These are phyloP conservation scores for Sardinella longiceps DNA, from an alignment of 2,797 vertebrate species.

Conservation along the genomic window DNA sequence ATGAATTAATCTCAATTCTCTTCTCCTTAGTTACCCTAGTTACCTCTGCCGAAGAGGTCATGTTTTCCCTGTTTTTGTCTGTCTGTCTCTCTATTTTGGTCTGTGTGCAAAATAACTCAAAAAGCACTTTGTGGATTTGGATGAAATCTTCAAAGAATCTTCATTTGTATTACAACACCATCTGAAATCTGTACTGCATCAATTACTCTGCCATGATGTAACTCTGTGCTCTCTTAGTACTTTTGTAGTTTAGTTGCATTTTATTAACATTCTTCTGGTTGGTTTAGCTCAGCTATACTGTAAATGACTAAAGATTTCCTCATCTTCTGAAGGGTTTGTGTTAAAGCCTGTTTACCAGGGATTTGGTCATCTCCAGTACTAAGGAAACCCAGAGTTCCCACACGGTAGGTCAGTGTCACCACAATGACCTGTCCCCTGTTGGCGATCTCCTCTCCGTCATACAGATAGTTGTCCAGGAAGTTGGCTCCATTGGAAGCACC, in stretches of 20 bases:
- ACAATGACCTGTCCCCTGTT: conserved; percentile 89
- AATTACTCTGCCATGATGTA: no score
- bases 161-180: no score
- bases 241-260: not conserved
- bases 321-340: not conserved
- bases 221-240: no score
- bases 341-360: conserved; percentile 75
- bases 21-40: not conserved
- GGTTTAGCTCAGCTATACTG: not conserved
- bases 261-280: not conserved
- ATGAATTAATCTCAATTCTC: not conserved
- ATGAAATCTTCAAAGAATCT: no score
- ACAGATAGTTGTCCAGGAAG: conserved; percentile 85
- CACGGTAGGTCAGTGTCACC: conserved; percentile 88
- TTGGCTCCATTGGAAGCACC: conserved; percentile 83
- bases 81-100: no score
- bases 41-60: no score
- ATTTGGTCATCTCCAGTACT: conserved; percentile 84
- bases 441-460: conserved; percentile 85
- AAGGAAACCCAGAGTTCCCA: conserved; percentile 91
- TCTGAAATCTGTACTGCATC: no score
- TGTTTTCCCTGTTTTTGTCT: no score
- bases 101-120: no score
- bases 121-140: no score
- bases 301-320: not conserved